Conservation (phyloP, 2,888 invertebrate genomes). For the Tenthredo notha region DNA sequence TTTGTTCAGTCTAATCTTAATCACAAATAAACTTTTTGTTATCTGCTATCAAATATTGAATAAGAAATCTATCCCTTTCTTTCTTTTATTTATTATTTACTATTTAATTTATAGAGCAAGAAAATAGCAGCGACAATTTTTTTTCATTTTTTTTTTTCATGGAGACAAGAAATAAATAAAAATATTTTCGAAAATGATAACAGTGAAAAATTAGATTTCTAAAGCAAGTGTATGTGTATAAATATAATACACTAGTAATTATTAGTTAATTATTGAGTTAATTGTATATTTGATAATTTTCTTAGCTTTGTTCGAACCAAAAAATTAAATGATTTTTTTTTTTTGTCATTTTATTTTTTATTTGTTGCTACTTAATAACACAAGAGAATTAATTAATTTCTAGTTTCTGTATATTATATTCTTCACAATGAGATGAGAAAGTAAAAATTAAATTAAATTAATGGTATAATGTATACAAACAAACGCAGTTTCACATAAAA, state of each 20-base stretch:
- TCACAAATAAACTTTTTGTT: not conserved
- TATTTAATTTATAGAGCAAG: not conserved
- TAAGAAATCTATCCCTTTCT: not conserved
- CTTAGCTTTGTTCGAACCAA: conserved; percentile 5
- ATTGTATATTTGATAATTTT: not conserved
- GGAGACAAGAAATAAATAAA: not conserved
- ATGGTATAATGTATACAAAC: not conserved
- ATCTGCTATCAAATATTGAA: not conserved
- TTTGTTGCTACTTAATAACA: not conserved
- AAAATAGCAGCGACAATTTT: not conserved
- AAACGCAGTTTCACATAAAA: not conserved
- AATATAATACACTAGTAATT: not conserved
- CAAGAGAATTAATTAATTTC: not conserved
- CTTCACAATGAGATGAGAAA: conserved; percentile 8
- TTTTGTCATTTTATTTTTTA: not conserved
- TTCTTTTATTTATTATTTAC: not conserved
- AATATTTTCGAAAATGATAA: not conserved
- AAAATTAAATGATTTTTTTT: not conserved
- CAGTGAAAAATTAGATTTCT: not conserved
- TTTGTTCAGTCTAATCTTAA: not conserved
- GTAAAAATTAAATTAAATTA: not conserved
- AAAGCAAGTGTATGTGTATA: not conserved
- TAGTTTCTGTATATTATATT: not conserved
- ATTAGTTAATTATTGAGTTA: not conserved
- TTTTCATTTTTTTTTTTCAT: not conserved